Evolutionary conservation across 2,113 vertebrate genomes (phyloP), one percentile per base, ranked within the genome.

Genomic region (Oxyura jamaicensis): DNA sequence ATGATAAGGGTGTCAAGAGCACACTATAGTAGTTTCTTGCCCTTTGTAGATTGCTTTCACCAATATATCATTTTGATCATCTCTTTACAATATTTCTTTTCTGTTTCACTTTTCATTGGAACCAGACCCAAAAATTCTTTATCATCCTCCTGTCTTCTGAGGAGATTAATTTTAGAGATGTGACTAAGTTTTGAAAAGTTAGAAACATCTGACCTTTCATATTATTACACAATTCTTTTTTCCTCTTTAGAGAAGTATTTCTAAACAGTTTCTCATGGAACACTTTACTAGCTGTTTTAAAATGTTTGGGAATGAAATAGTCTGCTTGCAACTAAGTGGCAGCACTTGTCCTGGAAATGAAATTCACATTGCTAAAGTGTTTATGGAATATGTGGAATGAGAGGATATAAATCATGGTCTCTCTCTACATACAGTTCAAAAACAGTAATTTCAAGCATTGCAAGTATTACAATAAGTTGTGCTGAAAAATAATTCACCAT

Each of bases 361-460:
- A 91, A 90, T 91, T 66, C 71, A 86, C 76, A 53, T 95, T 91
- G 71, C 74, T 97, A 71, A 93, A 90, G 95, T 94, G 86, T 90
- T 97, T 97, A 90, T 94, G 94, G 96, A 93, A 79, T 86, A 77
- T 33, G 35, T 77, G 58, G 52, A 93, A 93, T 84, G 81, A 63
- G 44, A 84, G 18, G 41, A 48, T 80, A 95, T 93, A 93, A 66
- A 89, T 87, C 60, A 78, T 29, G 6, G 41, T 46, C 53, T 62
- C 52, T 91, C 28, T 93, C 22, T 52, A 42, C 55, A 59, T 75
- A 58, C 31, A 72, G 39, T 87, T 93, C 75, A 92, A 89, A 94
- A 56, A 0, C 55, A 93, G 58, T 92, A 8, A 91, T 91, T 95
- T 93, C 67, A 90, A 62, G 79, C 11, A 21, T 52, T 85, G 52